Conservation (phyloP, 2,888 invertebrate genomes). For the Entomobrya multifasciata region DNA sequence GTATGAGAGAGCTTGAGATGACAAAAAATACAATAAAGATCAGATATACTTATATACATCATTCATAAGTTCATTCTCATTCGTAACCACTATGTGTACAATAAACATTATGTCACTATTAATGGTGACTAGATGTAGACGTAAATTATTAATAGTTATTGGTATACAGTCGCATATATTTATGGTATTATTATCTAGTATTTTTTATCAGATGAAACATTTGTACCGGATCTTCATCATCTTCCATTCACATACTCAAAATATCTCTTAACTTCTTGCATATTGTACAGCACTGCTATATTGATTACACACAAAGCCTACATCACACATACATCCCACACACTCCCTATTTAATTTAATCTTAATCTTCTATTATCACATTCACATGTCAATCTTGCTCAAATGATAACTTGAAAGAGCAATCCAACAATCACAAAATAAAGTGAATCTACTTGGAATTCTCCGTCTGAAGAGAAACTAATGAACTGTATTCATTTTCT, state of each 20-base stretch:
- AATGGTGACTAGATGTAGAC: no score
- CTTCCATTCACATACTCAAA: not conserved
- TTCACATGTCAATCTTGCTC: conserved; percentile 70
- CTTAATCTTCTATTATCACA: conserved; percentile 60
- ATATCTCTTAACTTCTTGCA: not conserved
- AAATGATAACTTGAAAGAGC: conserved; percentile 50
- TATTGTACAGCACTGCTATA: no score
- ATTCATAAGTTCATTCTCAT: not conserved
- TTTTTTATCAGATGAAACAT: not conserved
- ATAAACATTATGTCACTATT: no score
- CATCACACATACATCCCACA: not conserved
- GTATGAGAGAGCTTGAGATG: conserved; percentile 22
- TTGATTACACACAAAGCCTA: no score
- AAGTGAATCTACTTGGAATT: not conserved
- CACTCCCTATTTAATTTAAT: not conserved
- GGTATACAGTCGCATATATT: conserved; percentile 11
- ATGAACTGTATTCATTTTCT: not conserved
- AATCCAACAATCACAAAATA: not conserved
- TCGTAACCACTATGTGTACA: no score
- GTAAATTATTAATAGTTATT: no score
- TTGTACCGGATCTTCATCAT: not conserved
- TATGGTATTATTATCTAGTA: no score
- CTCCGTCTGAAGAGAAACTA: not conserved
- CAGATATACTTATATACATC: not conserved
- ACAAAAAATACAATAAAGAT: not conserved